phyloP scores from a whole-genome alignment of 2,113 vertebrate species.

The Gobiocypris rarus region DNA sequence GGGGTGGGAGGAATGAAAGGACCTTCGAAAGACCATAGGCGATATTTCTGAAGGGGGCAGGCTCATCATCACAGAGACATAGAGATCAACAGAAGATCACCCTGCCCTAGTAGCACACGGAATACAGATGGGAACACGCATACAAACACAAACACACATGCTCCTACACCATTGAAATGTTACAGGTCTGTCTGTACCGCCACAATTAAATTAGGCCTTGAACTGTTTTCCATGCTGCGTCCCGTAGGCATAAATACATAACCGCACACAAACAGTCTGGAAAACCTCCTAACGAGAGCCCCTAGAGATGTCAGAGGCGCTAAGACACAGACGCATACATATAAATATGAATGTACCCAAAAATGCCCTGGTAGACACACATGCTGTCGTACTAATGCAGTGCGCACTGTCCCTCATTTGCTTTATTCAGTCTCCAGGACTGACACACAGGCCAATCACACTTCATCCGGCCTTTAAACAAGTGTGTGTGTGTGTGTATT shows the following conservation, averaged over 20 bases:
- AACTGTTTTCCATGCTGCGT: constrained; percentile 40
- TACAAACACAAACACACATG: constrained; percentile 1
- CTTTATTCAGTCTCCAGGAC: constrained; percentile 23
- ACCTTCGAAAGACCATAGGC: constrained; percentile 13
- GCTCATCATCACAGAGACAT: constrained; percentile 27
- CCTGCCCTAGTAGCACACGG: constrained; percentile 24
- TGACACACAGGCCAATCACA: constrained; percentile 45
- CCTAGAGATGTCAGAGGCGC: constrained; percentile 54
- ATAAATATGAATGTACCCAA: constrained; percentile 44
- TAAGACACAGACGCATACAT: constrained; percentile 47
- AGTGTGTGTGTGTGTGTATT: constrained; percentile 29
- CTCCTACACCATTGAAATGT: constrained; percentile 23
- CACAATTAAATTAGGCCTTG: constrained; percentile 54
- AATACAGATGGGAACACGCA: constrained; percentile 25
- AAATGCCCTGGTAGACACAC: constrained; percentile 24
- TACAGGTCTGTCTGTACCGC: constrained; percentile 52
- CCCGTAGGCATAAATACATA: constrained; percentile 50
- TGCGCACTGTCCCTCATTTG: not conserved
- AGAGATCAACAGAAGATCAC: constrained; percentile 21
- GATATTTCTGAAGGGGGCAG: not conserved
- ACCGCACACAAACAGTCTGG: constrained; percentile 53
- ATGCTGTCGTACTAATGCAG: constrained; percentile 28
- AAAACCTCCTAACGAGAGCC: constrained; percentile 62
- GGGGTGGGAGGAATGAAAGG: constrained; percentile 1
- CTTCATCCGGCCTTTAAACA: constrained; percentile 44